A percentile compares a stretch with the other conserved stretches of the same genome.
Conservation (phyloP, 2,113 vertebrate species). For the Alethe diademata region DNA sequence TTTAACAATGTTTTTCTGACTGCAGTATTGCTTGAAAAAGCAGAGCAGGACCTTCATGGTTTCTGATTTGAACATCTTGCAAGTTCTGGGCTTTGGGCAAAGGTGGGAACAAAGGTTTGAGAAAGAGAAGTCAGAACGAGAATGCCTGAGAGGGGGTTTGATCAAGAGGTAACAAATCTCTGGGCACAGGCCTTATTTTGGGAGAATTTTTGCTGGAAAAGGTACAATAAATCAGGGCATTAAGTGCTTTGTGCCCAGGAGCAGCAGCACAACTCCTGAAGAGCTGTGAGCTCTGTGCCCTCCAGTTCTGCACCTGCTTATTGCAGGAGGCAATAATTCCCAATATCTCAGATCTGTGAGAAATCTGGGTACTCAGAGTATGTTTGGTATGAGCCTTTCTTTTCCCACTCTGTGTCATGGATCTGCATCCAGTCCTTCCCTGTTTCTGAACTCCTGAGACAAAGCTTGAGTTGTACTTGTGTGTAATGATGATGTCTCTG, state of each 20-base stretch:
- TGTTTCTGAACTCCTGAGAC: neutral
- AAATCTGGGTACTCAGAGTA: neutral
- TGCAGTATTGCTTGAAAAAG: neutral
- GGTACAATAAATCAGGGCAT: neutral
- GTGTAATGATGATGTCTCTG: neutral
- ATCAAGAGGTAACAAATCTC: neutral
- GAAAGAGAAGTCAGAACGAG: neutral
- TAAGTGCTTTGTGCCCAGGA: neutral
- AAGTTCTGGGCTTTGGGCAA: neutral
- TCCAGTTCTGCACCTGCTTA: neutral
- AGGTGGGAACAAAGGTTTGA: neutral
- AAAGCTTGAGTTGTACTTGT: accelerated
- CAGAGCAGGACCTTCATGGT: neutral
- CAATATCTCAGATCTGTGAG: neutral
- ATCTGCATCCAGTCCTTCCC: neutral
- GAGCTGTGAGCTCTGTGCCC: neutral
- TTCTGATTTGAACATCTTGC: neutral
- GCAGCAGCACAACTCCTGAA: neutral
- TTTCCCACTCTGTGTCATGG: neutral
- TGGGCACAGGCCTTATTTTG: neutral
- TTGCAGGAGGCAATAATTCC: neutral
- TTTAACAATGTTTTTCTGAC: neutral
- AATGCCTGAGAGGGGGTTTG: neutral
- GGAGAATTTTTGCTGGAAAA: neutral
- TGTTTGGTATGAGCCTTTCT: neutral